Evolutionary conservation across 2,888 invertebrate genomes (phyloP).

Genomic region (Dicroscelio sp.): DNA sequence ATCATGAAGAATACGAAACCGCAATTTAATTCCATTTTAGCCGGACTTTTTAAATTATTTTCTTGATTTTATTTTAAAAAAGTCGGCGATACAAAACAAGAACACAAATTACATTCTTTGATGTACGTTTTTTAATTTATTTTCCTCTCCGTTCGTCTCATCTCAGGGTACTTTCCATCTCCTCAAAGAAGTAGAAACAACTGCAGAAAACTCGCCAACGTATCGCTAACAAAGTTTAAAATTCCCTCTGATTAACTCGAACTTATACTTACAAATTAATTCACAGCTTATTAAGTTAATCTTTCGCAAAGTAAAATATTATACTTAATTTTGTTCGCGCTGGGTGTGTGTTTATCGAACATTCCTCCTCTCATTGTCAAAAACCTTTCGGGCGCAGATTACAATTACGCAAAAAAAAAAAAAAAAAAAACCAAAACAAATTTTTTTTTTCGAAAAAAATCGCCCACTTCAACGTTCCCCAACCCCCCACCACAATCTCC

Average conservation of each 20-base stretch:
- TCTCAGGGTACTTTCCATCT: constrained; percentile 34
- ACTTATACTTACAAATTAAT: constrained; percentile 55
- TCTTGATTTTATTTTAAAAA: background rate
- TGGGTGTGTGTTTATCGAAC: too few relatives aligned
- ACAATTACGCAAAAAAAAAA: too few relatives aligned
- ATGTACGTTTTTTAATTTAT: constrained; percentile 14
- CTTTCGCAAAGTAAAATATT: constrained; percentile 51
- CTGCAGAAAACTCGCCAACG: constrained; percentile 43
- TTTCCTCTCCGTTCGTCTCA: background rate
- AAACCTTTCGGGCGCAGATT: too few relatives aligned
- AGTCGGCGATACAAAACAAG: constrained; percentile 1
- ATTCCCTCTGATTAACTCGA: constrained; percentile 62
- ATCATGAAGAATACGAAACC: too few relatives aligned
- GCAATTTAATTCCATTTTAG: too few relatives aligned
- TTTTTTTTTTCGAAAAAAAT: too few relatives aligned
- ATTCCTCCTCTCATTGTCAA: too few relatives aligned
- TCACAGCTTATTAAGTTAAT: constrained; percentile 62
- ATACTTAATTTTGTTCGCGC: constrained; percentile 44
- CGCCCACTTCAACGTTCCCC: too few relatives aligned
- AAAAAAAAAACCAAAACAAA: too few relatives aligned
- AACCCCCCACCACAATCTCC: too few relatives aligned
- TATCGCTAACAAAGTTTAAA: constrained; percentile 59
- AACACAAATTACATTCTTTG: constrained; percentile 24
- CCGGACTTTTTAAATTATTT: background rate
- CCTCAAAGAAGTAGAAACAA: constrained; percentile 51